Evolutionary conservation across 2,797 vertebrate species (phyloP).

Genomic region (Phataginus tetradactyla): DNA sequence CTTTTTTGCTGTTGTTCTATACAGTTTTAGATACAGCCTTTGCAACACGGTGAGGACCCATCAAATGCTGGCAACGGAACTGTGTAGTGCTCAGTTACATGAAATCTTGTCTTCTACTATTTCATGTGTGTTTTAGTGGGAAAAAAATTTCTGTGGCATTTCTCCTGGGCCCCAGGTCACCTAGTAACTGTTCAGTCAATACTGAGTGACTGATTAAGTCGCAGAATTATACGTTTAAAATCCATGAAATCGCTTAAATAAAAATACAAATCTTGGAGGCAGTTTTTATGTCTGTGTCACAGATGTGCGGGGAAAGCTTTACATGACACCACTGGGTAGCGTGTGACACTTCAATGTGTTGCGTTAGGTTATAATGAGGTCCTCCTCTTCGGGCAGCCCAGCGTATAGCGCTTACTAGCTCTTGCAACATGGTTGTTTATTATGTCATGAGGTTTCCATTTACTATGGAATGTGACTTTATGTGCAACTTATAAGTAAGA

Average conservation of each 20-base stretch:
- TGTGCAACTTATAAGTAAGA: not conserved
- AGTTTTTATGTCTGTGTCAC: not conserved
- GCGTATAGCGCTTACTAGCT: not conserved
- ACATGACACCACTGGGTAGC: not conserved
- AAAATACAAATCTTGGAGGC: not conserved
- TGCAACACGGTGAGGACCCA: not conserved
- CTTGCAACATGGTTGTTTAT: not conserved
- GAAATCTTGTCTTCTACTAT: not conserved
- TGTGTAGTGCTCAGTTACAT: not conserved
- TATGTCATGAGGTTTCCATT: slow-evolving; percentile 12
- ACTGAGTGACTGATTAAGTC: not conserved
- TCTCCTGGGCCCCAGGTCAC: not conserved
- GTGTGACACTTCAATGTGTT: not conserved
- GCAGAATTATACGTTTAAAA: not conserved
- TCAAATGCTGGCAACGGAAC: not conserved
- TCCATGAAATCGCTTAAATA: not conserved
- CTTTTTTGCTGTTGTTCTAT: too few species aligned
- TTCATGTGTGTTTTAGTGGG: not conserved
- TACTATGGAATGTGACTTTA: not conserved
- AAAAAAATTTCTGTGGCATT: not conserved
- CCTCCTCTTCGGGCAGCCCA: not conserved
- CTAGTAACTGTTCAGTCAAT: not conserved
- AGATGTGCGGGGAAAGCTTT: not conserved
- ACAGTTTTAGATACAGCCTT: not conserved
- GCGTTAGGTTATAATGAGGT: not conserved